Conservation (phyloP, 2,113 vertebrate genomes). For the Oreochromis spilurus region DNA sequence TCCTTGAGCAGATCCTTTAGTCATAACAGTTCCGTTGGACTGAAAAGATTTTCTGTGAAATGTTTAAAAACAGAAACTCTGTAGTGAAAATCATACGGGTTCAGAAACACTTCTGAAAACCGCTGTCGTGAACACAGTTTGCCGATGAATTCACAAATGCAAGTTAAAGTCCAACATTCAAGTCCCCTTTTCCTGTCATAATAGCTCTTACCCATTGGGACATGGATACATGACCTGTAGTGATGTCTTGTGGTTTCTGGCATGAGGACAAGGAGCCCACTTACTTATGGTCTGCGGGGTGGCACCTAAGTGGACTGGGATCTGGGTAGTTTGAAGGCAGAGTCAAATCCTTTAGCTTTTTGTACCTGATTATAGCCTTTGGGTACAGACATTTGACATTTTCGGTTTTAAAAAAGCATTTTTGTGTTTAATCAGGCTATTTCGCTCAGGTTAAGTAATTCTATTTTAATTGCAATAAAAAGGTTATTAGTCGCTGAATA, state of each 20-base stretch:
- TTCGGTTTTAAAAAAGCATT: not conserved
- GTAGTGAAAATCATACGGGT: not conserved
- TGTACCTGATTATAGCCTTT: not conserved
- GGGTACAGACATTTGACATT: not conserved
- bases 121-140: not conserved
- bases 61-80: not conserved
- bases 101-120: not conserved
- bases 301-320: not conserved
- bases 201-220: not conserved
- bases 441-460: not conserved
- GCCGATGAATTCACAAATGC: not conserved
- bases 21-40: not conserved
- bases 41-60: not conserved
- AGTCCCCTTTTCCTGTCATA: not conserved
- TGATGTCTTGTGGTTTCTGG: not conserved
- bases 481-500: not conserved
- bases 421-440: not conserved
- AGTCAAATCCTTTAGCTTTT: not conserved
- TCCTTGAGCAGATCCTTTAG: not conserved
- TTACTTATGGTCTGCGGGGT: not conserved
- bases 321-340: not conserved
- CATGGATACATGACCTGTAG: not conserved
- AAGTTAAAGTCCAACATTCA: not conserved
- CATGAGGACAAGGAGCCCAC: not conserved
- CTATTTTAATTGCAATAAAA: not conserved